Percentiles rank a stretch among this genome's conserved stretches.
Evolutionary conservation across 2,888 invertebrate genomes (phyloP).

Genomic region (Hyles lineata): DNA sequence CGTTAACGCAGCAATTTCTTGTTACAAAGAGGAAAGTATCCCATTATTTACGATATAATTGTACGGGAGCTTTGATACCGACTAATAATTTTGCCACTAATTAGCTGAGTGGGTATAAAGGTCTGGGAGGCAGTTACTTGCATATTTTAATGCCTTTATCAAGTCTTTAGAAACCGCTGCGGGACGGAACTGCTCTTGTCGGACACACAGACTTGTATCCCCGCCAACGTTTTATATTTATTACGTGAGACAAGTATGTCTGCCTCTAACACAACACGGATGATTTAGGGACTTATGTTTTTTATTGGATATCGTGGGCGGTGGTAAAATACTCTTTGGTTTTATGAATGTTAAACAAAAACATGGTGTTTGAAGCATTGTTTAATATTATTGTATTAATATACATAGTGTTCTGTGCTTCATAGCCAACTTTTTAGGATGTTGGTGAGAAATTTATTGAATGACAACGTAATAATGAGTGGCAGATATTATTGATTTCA

Average conservation of each 20-base stretch:
- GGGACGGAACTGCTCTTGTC: conserved; percentile 51
- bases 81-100: conserved; percentile 45
- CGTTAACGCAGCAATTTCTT: conserved; percentile 5
- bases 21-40: conserved; percentile 21
- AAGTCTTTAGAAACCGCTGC: conserved; percentile 59
- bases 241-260: conserved; percentile 21
- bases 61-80: conserved; percentile 38
- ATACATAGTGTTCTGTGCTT: no score
- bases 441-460: no score
- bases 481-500: no score
- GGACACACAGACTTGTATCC: conserved; percentile 48
- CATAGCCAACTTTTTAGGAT: no score
- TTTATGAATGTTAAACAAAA: neutral
- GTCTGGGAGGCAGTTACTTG: conserved; percentile 54
- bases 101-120: conserved; percentile 39
- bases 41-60: conserved; percentile 41
- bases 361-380: no score
- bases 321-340: neutral
- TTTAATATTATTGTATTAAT: no score
- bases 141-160: conserved; percentile 76
- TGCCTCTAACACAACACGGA: neutral
- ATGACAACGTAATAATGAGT: no score
- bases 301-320: neutral
- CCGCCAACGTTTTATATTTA: conserved; percentile 24
- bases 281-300: conserved; percentile 1